Evolutionary conservation across 2,888 invertebrate species (phyloP), one percentile per base, ranked within the genome.

Genomic region (Rhopalosiphum nymphaeae): DNA sequence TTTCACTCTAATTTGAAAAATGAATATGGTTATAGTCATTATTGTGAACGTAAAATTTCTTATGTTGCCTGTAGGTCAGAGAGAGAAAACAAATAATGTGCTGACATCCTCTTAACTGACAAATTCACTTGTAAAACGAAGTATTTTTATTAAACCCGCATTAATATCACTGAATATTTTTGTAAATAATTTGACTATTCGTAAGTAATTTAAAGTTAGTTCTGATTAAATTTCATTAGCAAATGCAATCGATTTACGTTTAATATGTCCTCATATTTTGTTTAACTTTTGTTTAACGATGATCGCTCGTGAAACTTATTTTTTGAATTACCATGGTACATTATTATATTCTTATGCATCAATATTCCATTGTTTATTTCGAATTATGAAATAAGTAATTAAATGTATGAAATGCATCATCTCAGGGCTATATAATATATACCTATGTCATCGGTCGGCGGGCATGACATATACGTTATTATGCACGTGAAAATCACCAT

Each of bases 401-500:
- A 53, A 53, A 21, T n/a, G 10, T 42, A 21, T 78, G 9, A 9
- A 78, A 16, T 78, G 21, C 78, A 78, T 78, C 21, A 9, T 42
- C 3, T 9, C 21, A 3, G 11, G 11, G 61, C 61, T 29, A 61
- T 11, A 86, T 26, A 86, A 4, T 29, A 86, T 44, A 36, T 11
- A 86, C 9, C 44, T 46, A 56, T 57, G 89, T 42, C 46, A 36
- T 86, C 86, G 29, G 56, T 25, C 29, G 46, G 25, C 2, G 86
- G 13, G 46, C 7, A 21, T 87, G 61, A 49, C 61, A n/a, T 61
- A 44, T 86, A 9, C 87, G 46, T 92, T 87, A 87, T 92, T 92
- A 67, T 56, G 87, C 87, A 67, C 16, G 46, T 46, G 46, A 67
- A 92, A 87, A 92, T 92, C 1, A 49, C 26, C 78, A 29, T 44